phyloP scores from a whole-genome alignment of 2,113 vertebrate species.

The Herpailurus yagouaroundi region DNA sequence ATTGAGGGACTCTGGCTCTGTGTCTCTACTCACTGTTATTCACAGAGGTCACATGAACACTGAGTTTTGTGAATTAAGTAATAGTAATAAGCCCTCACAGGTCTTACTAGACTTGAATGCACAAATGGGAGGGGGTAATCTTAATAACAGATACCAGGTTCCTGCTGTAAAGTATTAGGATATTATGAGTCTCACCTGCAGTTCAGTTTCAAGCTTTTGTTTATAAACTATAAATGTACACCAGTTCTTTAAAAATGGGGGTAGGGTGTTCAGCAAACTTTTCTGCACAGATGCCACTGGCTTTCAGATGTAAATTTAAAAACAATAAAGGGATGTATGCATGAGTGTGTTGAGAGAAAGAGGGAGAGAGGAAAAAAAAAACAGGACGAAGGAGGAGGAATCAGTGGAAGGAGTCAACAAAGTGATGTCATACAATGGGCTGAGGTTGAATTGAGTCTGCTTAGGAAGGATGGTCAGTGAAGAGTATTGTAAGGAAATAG shows the following conservation, averaged over 20 bases:
- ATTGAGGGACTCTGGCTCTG: neutral
- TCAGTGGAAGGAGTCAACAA: neutral
- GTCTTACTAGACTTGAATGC: neutral
- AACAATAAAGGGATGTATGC: neutral
- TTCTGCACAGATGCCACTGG: neutral
- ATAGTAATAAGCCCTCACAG: neutral
- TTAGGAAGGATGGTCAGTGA: neutral
- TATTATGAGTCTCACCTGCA: neutral
- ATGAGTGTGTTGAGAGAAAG: neutral
- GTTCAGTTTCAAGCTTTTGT: neutral
- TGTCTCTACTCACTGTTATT: neutral
- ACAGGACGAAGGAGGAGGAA: too few species aligned
- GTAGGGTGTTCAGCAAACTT: neutral
- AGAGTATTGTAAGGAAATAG: neutral
- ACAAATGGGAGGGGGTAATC: neutral
- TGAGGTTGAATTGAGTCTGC: neutral
- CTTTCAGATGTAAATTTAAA: neutral
- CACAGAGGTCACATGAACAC: neutral
- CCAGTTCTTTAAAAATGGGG: neutral
- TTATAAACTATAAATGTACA: neutral
- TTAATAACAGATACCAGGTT: neutral
- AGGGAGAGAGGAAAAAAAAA: neutral
- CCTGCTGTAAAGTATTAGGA: neutral
- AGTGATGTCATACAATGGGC: neutral
- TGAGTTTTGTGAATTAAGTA: neutral